Evolutionary conservation across 1,140 invertebrate species (phyloP), one percentile per base, ranked within the genome.

Genomic region (Anastrepha ludens): DNA sequence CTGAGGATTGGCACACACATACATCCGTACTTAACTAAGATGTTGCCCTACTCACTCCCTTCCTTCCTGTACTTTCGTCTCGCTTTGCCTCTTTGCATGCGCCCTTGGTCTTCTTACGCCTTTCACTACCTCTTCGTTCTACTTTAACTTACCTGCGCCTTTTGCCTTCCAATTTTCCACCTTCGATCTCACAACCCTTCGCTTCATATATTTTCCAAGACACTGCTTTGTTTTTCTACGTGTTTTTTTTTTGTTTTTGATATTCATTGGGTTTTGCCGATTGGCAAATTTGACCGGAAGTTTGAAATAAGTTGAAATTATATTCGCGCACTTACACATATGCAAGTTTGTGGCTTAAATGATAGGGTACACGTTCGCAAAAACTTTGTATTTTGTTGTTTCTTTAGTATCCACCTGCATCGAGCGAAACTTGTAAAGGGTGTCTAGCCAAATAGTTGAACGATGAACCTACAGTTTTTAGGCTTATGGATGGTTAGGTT

Each of bases 241-340:
- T 81, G 50, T 81, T 29, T 29, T 29, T 29, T 29, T 29, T 29
- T 29, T 29, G 29, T 29, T 29, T 29, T 29, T 6, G 20, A 55
- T 81, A 41, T 81, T 81, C 74, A 81, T 81, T 81, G 74, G 47
- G 29, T 55, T 81, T 81, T n/a, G n/a, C 44, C 74, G 74, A 81
- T 81, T 81, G 74, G 74, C 44, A 81, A 81, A 81, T 81, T 81
- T 81, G 47, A 81, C 74, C 74, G 74, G 74, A 81, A 81, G 74
- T 81, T 67, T 5, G 17, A 39, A 67, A 67, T 67, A 67, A 67
- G 64, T 67, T 81, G 47, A 81, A 81, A 81, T 81, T 81, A 55
- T 55, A 81, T 55, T n/a, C 47, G 74, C 50, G 47, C 74, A 55
- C n/a, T 2, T n/a, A 29, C 2, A 81, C 47, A 29, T 3, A 29